Conservation (phyloP, 1,140 invertebrate genomes). For the Heliconius hermathena region DNA sequence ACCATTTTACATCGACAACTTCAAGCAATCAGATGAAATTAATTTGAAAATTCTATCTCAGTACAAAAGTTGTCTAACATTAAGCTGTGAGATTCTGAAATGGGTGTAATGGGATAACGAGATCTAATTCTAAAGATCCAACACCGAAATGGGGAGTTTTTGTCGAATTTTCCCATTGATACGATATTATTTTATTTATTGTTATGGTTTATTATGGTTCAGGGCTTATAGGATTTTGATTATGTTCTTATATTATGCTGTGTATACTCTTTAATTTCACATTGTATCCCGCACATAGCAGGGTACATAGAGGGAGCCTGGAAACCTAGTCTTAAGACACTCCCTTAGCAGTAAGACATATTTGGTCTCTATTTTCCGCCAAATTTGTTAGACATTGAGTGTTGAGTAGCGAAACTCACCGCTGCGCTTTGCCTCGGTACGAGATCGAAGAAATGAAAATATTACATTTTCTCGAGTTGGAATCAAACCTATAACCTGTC, state of each 20-base stretch:
- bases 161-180: background rate
- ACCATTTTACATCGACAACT: slow-evolving; percentile 7
- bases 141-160: background rate
- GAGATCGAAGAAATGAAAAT: too few species aligned
- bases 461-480: too few species aligned
- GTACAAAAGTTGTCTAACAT: slow-evolving; percentile 1
- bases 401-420: too few species aligned
- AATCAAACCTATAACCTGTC: too few species aligned
- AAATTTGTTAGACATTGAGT: too few species aligned
- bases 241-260: background rate
- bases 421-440: too few species aligned
- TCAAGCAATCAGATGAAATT: slow-evolving; percentile 3
- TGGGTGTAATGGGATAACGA: background rate
- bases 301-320: too few species aligned
- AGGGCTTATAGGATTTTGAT: background rate
- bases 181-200: background rate
- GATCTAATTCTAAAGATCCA: background rate
- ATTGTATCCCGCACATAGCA: background rate
- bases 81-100: background rate
- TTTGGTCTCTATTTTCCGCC: too few species aligned
- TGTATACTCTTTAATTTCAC: background rate
- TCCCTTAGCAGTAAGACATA: too few species aligned
- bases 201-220: background rate
- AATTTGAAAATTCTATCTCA: background rate
- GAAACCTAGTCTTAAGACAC: too few species aligned